phyloP scores from a whole-genome alignment of 2,797 vertebrate species.

The Hippocampus kuda region DNA sequence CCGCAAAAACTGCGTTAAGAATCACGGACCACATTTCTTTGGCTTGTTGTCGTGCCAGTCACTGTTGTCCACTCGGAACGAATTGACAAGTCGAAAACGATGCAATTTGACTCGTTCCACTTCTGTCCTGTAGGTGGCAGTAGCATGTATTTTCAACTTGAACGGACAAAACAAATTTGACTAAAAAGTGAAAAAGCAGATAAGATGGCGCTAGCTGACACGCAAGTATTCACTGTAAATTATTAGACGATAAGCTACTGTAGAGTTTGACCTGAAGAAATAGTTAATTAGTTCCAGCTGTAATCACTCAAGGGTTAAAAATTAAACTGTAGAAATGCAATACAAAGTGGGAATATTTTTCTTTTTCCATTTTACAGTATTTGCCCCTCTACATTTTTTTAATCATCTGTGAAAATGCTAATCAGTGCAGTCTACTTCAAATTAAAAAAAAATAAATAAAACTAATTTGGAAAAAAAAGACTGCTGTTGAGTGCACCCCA shows the following conservation, averaged over 20 bases:
- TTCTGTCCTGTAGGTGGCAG: not conserved
- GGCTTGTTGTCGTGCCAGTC: not conserved
- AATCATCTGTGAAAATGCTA: not conserved
- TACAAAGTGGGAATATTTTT: not conserved
- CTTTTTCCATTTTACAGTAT: not conserved
- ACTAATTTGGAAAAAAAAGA: not conserved
- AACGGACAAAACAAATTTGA: not conserved
- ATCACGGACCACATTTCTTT: not conserved
- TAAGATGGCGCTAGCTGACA: not conserved
- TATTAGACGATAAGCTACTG: not conserved
- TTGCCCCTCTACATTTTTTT: not conserved
- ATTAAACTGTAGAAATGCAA: not conserved
- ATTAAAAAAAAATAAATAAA: not conserved
- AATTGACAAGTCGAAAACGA: too few species aligned
- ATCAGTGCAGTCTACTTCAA: not conserved
- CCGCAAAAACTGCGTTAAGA: constrained; percentile 33
- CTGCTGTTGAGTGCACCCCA: too few species aligned
- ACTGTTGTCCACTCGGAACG: too few species aligned
- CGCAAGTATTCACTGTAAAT: not conserved
- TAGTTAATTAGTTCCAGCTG: constrained; percentile 4
- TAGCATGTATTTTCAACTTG: not conserved
- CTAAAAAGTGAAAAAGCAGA: not conserved
- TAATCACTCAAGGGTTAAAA: not conserved
- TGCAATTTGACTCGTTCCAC: not conserved
- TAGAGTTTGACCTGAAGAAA: constrained; percentile 4